These are phyloP conservation scores for Leucophenga maculata DNA, from an alignment of 2,888 invertebrate species.

Conservation along the genomic window DNA sequence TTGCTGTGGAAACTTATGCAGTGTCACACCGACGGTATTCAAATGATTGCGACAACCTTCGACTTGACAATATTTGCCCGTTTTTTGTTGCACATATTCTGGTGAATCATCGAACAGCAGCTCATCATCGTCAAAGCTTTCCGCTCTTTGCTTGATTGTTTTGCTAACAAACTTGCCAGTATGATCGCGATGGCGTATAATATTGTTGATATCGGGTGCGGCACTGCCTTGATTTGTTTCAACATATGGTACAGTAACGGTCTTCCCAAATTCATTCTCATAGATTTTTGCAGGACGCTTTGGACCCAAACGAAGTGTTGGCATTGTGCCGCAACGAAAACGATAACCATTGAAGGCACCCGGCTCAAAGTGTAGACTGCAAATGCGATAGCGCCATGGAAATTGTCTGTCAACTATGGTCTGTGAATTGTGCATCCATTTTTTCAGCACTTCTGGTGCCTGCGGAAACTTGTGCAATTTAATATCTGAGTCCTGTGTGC, in stretches of 20 bases:
- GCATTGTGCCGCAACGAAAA: slow-evolving; percentile 56
- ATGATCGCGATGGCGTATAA: no score
- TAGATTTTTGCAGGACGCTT: slow-evolving; percentile 42
- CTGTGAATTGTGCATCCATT: slow-evolving; percentile 61
- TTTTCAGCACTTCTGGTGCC: slow-evolving; percentile 44
- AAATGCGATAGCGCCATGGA: slow-evolving; percentile 59
- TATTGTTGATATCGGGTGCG: no score
- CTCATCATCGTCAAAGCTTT: neutral
- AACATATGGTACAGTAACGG: no score
- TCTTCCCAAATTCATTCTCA: slow-evolving; percentile 47
- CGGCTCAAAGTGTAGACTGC: slow-evolving; percentile 55
- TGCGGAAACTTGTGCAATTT: slow-evolving; percentile 58
- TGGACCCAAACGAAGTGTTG: slow-evolving; percentile 53
- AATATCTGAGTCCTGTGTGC: slow-evolving; percentile 37
- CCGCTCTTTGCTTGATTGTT: neutral
- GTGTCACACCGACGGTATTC: slow-evolving; percentile 47
- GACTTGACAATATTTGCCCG: slow-evolving; percentile 58
- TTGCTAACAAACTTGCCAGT: neutral
- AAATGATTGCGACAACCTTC: slow-evolving; percentile 53
- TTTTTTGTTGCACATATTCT: slow-evolving; percentile 31
- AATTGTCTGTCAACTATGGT: slow-evolving; percentile 47
- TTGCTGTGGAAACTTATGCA: slow-evolving; percentile 58
- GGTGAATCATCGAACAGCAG: no score
- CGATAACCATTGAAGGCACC: slow-evolving; percentile 54
- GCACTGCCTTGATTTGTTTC: neutral